Evolutionary conservation across 2,113 vertebrate genomes (phyloP).

Genomic region (Nesoenas mayeri): DNA sequence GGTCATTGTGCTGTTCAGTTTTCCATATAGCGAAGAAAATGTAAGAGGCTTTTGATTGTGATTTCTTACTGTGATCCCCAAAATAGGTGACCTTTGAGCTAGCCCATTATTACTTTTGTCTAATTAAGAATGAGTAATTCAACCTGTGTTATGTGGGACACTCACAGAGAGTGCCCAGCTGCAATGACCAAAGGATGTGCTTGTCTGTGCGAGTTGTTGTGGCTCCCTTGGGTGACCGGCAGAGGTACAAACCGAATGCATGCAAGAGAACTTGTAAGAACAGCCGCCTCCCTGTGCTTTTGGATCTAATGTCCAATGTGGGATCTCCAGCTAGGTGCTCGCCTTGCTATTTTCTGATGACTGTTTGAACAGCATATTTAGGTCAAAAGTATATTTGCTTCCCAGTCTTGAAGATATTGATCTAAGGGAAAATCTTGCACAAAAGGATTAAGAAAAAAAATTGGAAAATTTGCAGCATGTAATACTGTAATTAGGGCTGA

Average conservation of each 20-base stretch:
- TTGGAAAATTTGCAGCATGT: not conserved
- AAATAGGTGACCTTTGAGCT: not conserved
- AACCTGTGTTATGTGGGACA: not conserved
- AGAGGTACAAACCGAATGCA: not conserved
- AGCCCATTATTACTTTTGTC: not conserved
- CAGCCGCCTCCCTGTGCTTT: not conserved
- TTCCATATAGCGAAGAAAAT: not conserved
- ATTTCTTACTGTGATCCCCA: not conserved
- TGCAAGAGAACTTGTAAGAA: not conserved
- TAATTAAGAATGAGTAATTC: not conserved
- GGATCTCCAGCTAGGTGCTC: not conserved
- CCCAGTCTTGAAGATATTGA: not conserved
- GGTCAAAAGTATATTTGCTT: not conserved
- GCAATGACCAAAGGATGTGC: not conserved
- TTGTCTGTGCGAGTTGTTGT: not conserved
- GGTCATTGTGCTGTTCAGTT: not conserved
- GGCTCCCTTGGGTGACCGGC: not conserved
- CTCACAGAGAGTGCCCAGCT: not conserved
- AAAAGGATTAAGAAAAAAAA: not conserved
- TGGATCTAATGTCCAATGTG: not conserved
- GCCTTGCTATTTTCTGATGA: not conserved
- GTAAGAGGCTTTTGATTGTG: not conserved
- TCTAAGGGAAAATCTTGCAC: not conserved
- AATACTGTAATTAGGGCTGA: slow-evolving; percentile 36
- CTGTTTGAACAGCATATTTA: not conserved